Percentiles rank a stretch among this genome's conserved stretches.
Evolutionary conservation across 2,797 vertebrate genomes (phyloP).

Genomic region (Schizothorax lantsangensis): DNA sequence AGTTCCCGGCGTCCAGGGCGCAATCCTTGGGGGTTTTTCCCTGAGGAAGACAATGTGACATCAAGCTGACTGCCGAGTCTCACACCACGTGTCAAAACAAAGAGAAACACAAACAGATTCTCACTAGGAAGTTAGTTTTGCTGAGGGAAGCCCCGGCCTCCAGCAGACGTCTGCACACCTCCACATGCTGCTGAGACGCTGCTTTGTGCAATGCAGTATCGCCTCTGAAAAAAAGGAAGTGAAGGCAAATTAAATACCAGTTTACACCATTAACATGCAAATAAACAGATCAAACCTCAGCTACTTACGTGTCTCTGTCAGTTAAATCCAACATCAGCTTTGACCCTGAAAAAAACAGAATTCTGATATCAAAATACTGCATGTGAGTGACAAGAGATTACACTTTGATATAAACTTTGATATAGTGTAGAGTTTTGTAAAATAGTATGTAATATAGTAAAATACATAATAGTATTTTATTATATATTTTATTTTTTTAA

Average conservation of each 20-base stretch:
- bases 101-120: neutral
- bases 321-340: constrained; percentile 91
- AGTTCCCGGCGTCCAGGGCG: constrained; percentile 89
- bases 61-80: neutral
- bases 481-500: no score
- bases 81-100: neutral
- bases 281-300: constrained; percentile 54
- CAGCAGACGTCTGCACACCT: constrained; percentile 88
- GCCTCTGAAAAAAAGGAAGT: constrained; percentile 76
- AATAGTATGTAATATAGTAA: neutral
- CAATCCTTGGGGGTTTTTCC: constrained; percentile 91
- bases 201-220: constrained; percentile 97
- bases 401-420: neutral
- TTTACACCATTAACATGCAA: neutral
- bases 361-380: neutral
- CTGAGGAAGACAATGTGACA: constrained; percentile 67
- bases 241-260: neutral
- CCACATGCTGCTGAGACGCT: constrained; percentile 85
- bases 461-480: neutral
- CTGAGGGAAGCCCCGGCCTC: constrained; percentile 90
- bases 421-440: neutral
- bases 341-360: constrained; percentile 79
- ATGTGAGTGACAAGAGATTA: neutral
- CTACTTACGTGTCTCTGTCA: constrained; percentile 89
- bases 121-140: constrained; percentile 92